Evolutionary conservation across 1,140 invertebrate species (phyloP).

Genomic region (Ridgeia piscesae): DNA sequence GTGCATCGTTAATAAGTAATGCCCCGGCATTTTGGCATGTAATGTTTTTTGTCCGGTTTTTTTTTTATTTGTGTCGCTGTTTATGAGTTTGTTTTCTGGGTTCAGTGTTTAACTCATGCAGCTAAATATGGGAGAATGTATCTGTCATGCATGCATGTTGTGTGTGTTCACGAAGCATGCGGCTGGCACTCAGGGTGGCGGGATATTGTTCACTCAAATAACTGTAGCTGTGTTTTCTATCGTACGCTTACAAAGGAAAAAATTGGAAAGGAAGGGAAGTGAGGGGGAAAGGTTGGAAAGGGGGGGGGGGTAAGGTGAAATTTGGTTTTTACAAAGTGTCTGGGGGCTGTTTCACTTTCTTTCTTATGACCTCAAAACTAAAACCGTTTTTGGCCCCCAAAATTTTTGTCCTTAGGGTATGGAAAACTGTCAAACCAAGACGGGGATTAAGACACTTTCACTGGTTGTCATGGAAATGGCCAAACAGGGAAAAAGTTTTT

Average conservation of each 20-base stretch:
- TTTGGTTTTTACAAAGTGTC: too few relatives aligned
- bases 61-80: background rate
- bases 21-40: background rate
- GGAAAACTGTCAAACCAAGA: too few relatives aligned
- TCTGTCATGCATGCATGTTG: background rate
- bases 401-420: too few relatives aligned
- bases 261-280: constrained; percentile 5
- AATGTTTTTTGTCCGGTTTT: background rate
- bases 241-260: constrained; percentile 17
- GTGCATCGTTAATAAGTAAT: background rate
- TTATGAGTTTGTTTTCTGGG: background rate
- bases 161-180: too few relatives aligned
- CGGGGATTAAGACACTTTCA: too few relatives aligned
- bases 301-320: too few relatives aligned
- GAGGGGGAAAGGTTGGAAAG: background rate
- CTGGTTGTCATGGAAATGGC: too few relatives aligned
- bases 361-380: too few relatives aligned
- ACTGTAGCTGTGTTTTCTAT: background rate
- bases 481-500: too few relatives aligned
- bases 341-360: too few relatives aligned
- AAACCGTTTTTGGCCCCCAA: too few relatives aligned
- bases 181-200: too few relatives aligned
- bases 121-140: background rate
- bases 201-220: background rate
- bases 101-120: background rate